These are phyloP conservation scores for Trogon surrucura DNA, from an alignment of 2,113 vertebrate species.

Conservation along the genomic window DNA sequence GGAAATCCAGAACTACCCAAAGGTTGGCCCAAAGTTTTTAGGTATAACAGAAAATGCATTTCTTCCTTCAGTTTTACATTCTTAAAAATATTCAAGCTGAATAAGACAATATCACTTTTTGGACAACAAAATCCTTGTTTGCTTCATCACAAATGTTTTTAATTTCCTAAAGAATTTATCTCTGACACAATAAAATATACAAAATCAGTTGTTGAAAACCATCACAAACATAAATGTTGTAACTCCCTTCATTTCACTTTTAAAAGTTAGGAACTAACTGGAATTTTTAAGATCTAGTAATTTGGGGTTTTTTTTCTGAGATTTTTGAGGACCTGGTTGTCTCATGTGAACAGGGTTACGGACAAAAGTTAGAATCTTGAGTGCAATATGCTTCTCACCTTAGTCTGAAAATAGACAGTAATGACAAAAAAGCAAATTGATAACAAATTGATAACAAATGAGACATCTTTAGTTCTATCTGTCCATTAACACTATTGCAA, in stretches of 20 bases:
- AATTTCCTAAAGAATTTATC: background rate
- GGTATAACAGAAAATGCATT: background rate
- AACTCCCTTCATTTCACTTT: background rate
- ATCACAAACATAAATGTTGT: background rate
- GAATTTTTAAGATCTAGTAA: background rate
- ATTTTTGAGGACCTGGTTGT: background rate
- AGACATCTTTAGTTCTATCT: background rate
- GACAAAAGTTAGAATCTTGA: background rate
- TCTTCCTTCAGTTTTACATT: background rate
- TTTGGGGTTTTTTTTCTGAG: background rate
- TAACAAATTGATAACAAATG: background rate
- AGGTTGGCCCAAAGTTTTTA: background rate
- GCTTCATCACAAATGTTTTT: background rate
- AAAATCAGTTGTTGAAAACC: background rate
- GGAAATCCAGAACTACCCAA: background rate
- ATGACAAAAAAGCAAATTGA: background rate
- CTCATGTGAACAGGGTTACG: background rate
- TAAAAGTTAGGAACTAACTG: background rate
- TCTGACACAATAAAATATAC: background rate
- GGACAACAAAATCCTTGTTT: background rate
- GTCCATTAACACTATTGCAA: background rate
- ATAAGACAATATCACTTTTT: background rate
- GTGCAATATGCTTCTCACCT: background rate
- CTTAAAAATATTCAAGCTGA: background rate
- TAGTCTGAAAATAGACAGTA: background rate